phyloP scores from a whole-genome alignment of 2,797 vertebrate species.

The Eupleurogrammus muticus region DNA sequence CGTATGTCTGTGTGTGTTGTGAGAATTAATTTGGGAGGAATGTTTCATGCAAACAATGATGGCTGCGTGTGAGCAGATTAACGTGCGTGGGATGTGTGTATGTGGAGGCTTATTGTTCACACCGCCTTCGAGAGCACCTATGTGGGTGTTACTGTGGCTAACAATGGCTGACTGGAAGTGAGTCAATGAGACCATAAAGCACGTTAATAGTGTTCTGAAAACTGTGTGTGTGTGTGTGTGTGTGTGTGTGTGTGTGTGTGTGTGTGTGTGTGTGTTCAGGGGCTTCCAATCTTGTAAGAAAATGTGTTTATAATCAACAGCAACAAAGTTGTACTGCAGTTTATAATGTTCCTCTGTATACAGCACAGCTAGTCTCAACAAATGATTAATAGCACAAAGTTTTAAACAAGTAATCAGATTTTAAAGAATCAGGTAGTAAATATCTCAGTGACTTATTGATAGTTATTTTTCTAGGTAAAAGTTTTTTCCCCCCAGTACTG shows the following conservation, averaged over 20 bases:
- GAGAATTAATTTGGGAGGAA: slow-evolving; percentile 22
- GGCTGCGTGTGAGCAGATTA: slow-evolving; percentile 15
- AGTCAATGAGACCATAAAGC: slow-evolving; percentile 65
- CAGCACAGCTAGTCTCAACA: slow-evolving; percentile 3
- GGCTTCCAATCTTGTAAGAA: slow-evolving; percentile 29
- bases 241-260: neutral
- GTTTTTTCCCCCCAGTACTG: slow-evolving; percentile 10
- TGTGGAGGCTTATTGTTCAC: slow-evolving; percentile 67
- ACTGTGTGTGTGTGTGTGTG: neutral
- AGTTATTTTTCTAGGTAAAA: neutral
- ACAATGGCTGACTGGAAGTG: slow-evolving; percentile 70
- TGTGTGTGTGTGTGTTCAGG: neutral
- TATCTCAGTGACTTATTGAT: neutral
- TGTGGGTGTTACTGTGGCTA: slow-evolving; percentile 67
- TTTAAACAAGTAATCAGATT: neutral
- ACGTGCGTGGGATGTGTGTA: slow-evolving; percentile 48
- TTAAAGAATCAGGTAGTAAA: neutral
- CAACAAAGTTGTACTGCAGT: slow-evolving; percentile 13
- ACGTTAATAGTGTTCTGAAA: slow-evolving; percentile 34
- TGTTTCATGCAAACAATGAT: slow-evolving; percentile 31
- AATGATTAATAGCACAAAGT: slow-evolving; percentile 23
- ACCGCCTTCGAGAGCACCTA: slow-evolving; percentile 51
- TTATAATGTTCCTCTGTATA: neutral
- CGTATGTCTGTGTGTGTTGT: neutral
- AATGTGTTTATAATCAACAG: slow-evolving; percentile 24